phyloP scores from a whole-genome alignment of 2,113 vertebrate species.

The Lophotis ruficrista region DNA sequence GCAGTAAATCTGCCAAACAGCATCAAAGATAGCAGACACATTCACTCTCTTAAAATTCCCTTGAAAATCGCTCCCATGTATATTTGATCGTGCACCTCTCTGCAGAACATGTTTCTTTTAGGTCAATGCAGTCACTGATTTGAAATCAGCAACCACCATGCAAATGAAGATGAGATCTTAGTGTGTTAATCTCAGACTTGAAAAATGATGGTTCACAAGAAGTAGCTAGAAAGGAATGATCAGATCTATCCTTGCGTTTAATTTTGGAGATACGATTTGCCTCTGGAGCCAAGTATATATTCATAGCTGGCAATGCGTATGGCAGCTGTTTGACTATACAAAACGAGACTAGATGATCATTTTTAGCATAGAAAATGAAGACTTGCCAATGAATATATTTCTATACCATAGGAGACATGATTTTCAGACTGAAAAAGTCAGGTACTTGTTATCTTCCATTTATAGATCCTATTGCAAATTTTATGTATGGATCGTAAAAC shows the following conservation, averaged over 20 bases:
- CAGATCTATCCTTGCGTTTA: conserved; percentile 1
- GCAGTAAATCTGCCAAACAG: not conserved
- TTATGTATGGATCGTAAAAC: conserved; percentile 1
- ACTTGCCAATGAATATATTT: conserved; percentile 48
- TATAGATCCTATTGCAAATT: conserved; percentile 25
- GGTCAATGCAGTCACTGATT: not conserved
- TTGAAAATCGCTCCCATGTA: not conserved
- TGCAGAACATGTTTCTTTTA: not conserved
- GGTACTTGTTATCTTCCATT: conserved; percentile 50
- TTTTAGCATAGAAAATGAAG: conserved; percentile 50
- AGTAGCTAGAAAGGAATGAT: not conserved
- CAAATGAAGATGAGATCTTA: not conserved
- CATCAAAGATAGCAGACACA: not conserved
- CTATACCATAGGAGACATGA: conserved; percentile 22
- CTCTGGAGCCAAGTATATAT: conserved; percentile 58
- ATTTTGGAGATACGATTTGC: conserved; percentile 42
- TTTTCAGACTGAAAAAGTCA: conserved; percentile 11
- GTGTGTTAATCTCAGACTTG: not conserved
- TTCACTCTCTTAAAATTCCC: not conserved
- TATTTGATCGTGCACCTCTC: conserved; percentile 9
- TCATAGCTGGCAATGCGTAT: conserved; percentile 32
- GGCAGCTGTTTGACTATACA: conserved; percentile 52
- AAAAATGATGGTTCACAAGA: not conserved
- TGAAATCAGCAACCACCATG: not conserved
- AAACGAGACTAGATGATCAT: not conserved